phyloP scores from a whole-genome alignment of 2,113 vertebrate species.

The Athene cunicularia region DNA sequence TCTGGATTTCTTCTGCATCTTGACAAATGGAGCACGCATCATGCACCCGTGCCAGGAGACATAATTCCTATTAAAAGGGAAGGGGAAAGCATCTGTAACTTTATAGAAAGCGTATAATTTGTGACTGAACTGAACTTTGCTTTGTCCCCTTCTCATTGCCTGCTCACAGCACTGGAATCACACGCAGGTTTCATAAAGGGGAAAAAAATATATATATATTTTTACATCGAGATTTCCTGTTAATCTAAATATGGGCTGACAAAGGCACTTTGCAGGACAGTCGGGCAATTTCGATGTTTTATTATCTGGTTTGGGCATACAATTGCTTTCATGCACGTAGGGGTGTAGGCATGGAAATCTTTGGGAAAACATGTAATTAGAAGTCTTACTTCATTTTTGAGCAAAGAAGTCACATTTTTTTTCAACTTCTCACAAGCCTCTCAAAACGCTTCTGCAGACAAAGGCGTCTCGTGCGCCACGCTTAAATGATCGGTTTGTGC shows the following conservation, averaged over 20 bases:
- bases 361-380: accelerated
- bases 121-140: background rate
- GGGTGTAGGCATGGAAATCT: background rate
- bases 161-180: background rate
- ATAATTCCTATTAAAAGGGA: background rate
- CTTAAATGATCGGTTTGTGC: background rate
- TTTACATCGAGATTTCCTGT: background rate
- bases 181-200: background rate
- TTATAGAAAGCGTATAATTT: background rate
- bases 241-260: background rate
- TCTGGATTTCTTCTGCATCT: background rate
- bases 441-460: background rate
- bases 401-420: background rate
- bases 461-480: accelerated
- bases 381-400: background rate
- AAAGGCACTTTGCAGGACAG: background rate
- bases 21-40: background rate
- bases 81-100: background rate
- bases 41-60: background rate
- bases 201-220: background rate
- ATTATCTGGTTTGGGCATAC: background rate
- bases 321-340: background rate
- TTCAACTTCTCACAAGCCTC: background rate
- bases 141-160: background rate
- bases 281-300: background rate